Conservation (phyloP, 2,888 invertebrate genomes). For the Drymonia ruficornis region DNA sequence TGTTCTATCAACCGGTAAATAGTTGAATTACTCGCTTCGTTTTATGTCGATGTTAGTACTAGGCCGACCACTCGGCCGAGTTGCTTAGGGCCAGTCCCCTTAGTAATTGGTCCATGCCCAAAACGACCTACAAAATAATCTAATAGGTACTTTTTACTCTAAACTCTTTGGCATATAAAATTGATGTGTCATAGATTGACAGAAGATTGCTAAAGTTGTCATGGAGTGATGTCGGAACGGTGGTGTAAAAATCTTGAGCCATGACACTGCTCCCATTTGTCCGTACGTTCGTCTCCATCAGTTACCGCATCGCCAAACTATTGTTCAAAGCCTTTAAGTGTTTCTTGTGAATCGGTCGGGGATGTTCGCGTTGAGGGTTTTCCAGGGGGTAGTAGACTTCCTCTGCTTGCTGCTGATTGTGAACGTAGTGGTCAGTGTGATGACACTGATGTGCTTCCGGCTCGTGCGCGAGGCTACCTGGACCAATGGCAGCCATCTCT, state of each 20-base stretch:
- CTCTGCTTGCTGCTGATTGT: background rate
- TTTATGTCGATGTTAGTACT: too few relatives aligned
- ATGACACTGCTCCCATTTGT: background rate
- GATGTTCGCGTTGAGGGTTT: background rate
- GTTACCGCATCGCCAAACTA: background rate
- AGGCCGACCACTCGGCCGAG: too few relatives aligned
- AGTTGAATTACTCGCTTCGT: too few relatives aligned
- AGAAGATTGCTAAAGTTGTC: too few relatives aligned
- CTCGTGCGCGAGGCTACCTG: slow-evolving; percentile 1
- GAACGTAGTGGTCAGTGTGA: slow-evolving; percentile 1
- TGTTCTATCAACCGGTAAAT: too few relatives aligned
- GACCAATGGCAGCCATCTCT: slow-evolving; percentile 2
- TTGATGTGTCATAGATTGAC: too few relatives aligned
- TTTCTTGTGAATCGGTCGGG: background rate
- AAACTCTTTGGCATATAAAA: too few relatives aligned
- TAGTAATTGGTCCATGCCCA: too few relatives aligned
- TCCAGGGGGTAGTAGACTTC: background rate
- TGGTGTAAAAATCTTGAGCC: background rate
- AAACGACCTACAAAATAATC: too few relatives aligned
- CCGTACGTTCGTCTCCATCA: background rate
- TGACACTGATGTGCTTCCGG: slow-evolving; percentile 1
- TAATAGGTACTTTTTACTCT: too few relatives aligned
- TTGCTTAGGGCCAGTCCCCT: too few relatives aligned
- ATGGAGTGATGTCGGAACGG: too few relatives aligned
- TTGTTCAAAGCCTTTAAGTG: background rate